Evolutionary conservation across 2,113 vertebrate genomes (phyloP).

Genomic region (Lepisosteus osseus): DNA sequence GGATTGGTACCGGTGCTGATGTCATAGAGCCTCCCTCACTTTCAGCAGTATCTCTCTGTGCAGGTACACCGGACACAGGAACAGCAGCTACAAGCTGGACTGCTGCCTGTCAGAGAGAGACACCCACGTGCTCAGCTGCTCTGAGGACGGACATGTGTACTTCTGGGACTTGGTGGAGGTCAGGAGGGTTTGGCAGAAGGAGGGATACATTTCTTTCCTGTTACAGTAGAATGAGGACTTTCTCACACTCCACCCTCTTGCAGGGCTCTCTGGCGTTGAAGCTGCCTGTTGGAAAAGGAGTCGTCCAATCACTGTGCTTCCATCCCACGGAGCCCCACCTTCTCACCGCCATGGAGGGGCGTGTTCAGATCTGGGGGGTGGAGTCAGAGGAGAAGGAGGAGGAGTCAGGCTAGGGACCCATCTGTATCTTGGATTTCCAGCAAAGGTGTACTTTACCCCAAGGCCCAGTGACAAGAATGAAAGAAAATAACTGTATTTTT

Average conservation of each 20-base stretch:
- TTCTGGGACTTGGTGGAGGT: conserved; percentile 94
- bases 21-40: no score
- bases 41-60: neutral
- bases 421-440: no score
- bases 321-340: conserved; percentile 78
- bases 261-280: conserved; percentile 75
- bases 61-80: conserved; percentile 84
- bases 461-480: no score
- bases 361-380: conserved; percentile 78
- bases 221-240: neutral
- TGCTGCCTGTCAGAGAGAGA: conserved; percentile 84
- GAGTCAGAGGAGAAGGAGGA: conserved; percentile 60
- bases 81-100: conserved; percentile 85
- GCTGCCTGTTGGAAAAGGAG: conserved; percentile 70
- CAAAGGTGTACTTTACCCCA: no score
- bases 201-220: conserved; percentile 32
- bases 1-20: no score
- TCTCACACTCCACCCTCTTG: neutral
- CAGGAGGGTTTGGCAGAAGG: conserved; percentile 65
- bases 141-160: conserved; percentile 86
- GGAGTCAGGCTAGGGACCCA: no score
- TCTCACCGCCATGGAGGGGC: conserved; percentile 74
- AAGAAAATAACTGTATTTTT: no score
- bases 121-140: conserved; percentile 85
- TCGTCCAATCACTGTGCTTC: conserved; percentile 84